Conservation (phyloP, 2,113 vertebrate genomes). For the Toxotes jaculatrix region DNA sequence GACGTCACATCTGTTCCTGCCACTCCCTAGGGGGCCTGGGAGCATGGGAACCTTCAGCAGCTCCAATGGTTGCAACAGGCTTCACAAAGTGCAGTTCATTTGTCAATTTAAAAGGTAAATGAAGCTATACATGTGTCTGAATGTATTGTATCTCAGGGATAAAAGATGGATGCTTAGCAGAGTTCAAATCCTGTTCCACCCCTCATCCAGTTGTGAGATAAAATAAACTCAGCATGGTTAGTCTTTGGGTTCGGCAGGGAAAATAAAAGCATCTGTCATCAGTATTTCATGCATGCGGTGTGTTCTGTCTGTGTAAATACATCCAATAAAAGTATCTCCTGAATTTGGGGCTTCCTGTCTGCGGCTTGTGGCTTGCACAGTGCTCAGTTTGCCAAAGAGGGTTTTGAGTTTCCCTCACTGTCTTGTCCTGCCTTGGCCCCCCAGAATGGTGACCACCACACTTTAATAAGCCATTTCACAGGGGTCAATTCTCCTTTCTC, state of each 20-base stretch:
- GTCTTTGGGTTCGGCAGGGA: conserved; percentile 4
- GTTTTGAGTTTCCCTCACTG: conserved; percentile 73
- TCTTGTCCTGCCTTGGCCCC: conserved; percentile 63
- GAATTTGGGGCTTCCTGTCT: conserved; percentile 64
- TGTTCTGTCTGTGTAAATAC: conserved; percentile 42
- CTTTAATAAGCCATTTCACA: conserved; percentile 81
- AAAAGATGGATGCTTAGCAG: not conserved
- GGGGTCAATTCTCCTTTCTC: conserved; percentile 82
- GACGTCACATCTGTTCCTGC: conserved; percentile 82
- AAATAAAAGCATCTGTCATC: conserved; percentile 67
- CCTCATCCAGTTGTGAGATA: conserved; percentile 14
- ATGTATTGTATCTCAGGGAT: not conserved
- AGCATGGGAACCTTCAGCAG: conserved; percentile 76
- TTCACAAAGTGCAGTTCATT: conserved; percentile 53
- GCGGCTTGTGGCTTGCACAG: conserved; percentile 55
- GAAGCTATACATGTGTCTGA: not conserved
- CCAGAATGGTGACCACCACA: conserved; percentile 69
- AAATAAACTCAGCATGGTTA: conserved; percentile 30
- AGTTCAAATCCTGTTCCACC: conserved; percentile 13
- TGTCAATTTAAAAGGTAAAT: conserved; percentile 57
- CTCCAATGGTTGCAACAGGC: conserved; percentile 54
- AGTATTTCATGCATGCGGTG: conserved; percentile 44
- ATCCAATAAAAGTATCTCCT: conserved; percentile 61
- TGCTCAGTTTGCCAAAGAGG: conserved; percentile 51
- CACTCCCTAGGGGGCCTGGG: conserved; percentile 72